These are phyloP conservation scores for Muntiacus muntjak DNA, from an alignment of 2,113 vertebrate genomes.

Conservation along the genomic window DNA sequence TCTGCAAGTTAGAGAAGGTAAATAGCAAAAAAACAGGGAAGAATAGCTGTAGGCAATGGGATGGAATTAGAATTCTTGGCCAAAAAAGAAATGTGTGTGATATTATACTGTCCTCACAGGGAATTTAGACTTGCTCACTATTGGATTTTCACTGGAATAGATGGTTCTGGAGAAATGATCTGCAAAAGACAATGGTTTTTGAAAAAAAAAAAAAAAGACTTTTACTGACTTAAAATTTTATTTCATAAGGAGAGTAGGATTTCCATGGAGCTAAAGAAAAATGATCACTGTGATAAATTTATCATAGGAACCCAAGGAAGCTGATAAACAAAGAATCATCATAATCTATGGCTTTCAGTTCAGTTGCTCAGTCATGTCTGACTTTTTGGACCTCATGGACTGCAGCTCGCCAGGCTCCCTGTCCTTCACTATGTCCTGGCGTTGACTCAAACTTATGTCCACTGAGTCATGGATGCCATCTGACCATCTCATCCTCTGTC, in stretches of 20 bases:
- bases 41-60: neutral
- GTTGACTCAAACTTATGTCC: neutral
- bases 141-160: neutral
- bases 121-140: neutral
- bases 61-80: neutral
- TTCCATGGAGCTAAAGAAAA: neutral
- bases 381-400: neutral
- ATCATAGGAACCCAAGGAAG: neutral
- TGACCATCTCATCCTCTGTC: neutral
- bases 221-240: neutral
- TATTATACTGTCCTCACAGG: neutral
- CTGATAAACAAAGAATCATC: neutral
- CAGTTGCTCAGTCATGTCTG: neutral
- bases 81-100: neutral
- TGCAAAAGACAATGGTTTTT: neutral
- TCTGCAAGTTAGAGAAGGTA: neutral
- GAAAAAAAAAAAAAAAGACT: neutral
- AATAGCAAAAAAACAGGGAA: neutral
- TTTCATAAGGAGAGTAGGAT: neutral
- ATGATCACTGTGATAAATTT: neutral
- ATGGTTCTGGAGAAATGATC: neutral
- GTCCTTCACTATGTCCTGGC: neutral
- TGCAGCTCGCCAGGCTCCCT: neutral
- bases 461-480: neutral
- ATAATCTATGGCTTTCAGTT: neutral